Conservation (phyloP, 2,113 vertebrate species). For the Podiceps cristatus region DNA sequence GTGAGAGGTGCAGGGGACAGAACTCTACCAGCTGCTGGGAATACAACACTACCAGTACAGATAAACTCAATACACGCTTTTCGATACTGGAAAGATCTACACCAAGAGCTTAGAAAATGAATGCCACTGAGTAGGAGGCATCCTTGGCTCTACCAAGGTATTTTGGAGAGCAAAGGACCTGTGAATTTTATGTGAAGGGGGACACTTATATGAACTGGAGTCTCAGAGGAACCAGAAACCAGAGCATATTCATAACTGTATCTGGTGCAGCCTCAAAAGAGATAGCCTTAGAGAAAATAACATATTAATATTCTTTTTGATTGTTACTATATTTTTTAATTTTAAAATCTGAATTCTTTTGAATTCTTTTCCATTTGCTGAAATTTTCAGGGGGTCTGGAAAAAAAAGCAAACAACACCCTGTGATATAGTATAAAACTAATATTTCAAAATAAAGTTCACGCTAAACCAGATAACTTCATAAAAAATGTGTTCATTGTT, state of each 20-base stretch:
- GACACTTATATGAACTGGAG: conserved; percentile 51
- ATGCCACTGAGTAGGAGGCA: conserved; percentile 39
- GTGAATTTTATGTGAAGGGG: conserved; percentile 59
- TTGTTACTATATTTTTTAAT: conserved; percentile 32
- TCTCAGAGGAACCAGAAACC: conserved; percentile 66
- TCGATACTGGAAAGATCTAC: conserved; percentile 32
- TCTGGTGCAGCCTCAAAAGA: conserved; percentile 75
- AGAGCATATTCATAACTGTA: conserved; percentile 46
- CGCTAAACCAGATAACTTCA: conserved; percentile 57
- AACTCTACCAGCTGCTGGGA: conserved; percentile 29
- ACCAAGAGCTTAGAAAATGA: conserved; percentile 33
- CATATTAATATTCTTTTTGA: conserved; percentile 68
- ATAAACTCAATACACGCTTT: conserved; percentile 45
- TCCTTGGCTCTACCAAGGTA: conserved; percentile 6
- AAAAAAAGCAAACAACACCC: conserved; percentile 82
- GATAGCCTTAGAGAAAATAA: conserved; percentile 73
- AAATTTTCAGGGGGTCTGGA: conserved; percentile 84
- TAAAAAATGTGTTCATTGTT: background rate
- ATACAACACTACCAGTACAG: conserved; percentile 63
- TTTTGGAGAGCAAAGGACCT: background rate
- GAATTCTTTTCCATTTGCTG: conserved; percentile 84
- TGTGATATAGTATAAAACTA: conserved; percentile 71
- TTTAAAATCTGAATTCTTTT: conserved; percentile 81
- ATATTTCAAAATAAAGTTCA: conserved; percentile 44
- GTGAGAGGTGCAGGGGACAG: background rate